These are phyloP conservation scores for Onychomys leucogaster DNA, from an alignment of 2,797 vertebrate species.

Conservation along the genomic window DNA sequence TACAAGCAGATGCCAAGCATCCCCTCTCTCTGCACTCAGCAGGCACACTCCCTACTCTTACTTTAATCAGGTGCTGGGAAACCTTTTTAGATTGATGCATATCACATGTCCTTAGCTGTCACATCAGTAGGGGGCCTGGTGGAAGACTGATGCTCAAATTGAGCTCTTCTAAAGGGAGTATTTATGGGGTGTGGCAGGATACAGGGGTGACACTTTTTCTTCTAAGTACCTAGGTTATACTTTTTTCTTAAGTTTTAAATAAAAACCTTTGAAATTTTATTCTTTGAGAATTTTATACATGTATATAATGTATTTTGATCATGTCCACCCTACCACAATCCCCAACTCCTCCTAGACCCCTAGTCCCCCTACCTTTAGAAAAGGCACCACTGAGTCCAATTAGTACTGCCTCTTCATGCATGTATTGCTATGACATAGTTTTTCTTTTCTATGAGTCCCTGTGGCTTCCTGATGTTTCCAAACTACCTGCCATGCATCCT, in stretches of 20 bases:
- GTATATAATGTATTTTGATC: neutral
- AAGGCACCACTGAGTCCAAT: neutral
- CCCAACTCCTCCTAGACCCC: neutral
- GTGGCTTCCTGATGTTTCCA: neutral
- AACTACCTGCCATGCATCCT: neutral
- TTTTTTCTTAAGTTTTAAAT: neutral
- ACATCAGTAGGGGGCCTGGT: conserved; percentile 5
- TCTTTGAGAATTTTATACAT: neutral
- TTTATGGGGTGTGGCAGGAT: conserved; percentile 26
- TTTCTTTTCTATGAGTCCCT: neutral
- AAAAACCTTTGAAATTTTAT: neutral
- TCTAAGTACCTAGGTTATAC: neutral
- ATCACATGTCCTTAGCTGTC: neutral
- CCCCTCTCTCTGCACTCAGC: neutral
- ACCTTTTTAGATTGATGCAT: conserved; percentile 30
- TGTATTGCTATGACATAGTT: neutral
- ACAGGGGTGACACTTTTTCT: neutral
- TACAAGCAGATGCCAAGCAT: neutral
- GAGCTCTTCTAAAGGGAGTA: conserved; percentile 13
- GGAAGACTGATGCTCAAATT: conserved; percentile 48
- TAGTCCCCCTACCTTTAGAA: neutral
- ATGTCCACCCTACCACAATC: neutral
- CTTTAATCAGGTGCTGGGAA: neutral
- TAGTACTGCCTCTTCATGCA: neutral
- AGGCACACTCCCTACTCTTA: neutral